Evolutionary conservation across 2,888 invertebrate species (phyloP).

Genomic region (Rotaria socialis): DNA sequence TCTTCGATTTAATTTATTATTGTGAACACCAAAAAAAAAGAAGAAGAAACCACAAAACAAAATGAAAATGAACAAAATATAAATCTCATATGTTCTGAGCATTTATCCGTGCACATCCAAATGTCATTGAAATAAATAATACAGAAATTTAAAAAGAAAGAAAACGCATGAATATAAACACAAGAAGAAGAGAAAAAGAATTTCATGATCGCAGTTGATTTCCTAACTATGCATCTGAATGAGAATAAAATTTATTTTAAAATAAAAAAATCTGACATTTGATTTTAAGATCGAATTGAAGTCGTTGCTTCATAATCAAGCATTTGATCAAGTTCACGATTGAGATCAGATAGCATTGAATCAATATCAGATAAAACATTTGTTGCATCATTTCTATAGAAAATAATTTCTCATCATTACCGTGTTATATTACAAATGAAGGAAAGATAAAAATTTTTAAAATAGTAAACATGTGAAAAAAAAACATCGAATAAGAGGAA

Average conservation of each 20-base stretch:
- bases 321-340: constrained; percentile 95
- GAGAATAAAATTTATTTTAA: neutral
- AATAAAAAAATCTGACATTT: neutral
- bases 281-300: neutral
- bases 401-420: neutral
- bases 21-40: neutral
- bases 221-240: too few relatives aligned
- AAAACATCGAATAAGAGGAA: too few relatives aligned
- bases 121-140: neutral
- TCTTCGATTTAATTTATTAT: neutral
- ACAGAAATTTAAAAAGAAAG: neutral
- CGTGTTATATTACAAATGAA: too few relatives aligned
- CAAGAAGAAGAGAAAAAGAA: neutral
- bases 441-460: too few relatives aligned
- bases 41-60: neutral
- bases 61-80: neutral
- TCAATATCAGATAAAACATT: constrained; percentile 76
- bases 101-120: neutral
- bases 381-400: neutral
- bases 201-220: neutral
- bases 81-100: neutral
- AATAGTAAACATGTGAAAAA: too few relatives aligned
- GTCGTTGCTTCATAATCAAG: constrained; percentile 61
- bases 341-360: constrained; percentile 92
- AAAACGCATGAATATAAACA: neutral